Conservation (phyloP, 2,888 invertebrate species). For the Noctua comes region DNA sequence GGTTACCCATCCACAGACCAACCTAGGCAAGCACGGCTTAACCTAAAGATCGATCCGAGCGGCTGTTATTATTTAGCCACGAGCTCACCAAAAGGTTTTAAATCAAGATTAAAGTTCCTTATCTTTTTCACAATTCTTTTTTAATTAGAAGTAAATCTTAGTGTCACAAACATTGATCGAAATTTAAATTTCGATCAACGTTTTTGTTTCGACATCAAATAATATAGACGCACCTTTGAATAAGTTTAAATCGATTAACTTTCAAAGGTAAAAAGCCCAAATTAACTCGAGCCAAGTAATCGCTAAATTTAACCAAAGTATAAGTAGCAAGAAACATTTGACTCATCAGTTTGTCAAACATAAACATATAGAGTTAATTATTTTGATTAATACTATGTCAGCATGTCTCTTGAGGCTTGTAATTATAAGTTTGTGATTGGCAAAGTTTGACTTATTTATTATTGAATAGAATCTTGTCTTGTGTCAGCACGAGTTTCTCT, state of each 20-base stretch:
- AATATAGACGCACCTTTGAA: constrained; percentile 27
- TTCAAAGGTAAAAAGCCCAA: constrained; percentile 36
- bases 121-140: neutral
- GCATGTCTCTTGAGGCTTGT: constrained; percentile 19
- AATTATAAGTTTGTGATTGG: constrained; percentile 49
- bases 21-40: too few species aligned
- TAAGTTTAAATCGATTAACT: constrained; percentile 43
- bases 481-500: neutral
- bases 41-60: too few species aligned
- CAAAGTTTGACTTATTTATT: constrained; percentile 30
- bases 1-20: too few species aligned
- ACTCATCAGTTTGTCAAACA: constrained; percentile 40
- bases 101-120: neutral
- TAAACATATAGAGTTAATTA: constrained; percentile 38
- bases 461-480: constrained; percentile 2
- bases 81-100: too few species aligned
- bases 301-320: constrained; percentile 30
- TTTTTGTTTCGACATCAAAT: neutral
- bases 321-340: constrained; percentile 34
- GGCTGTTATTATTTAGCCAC: too few species aligned
- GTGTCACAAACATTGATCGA: neutral
- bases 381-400: constrained; percentile 28
- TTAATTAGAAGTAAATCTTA: neutral
- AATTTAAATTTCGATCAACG: neutral
- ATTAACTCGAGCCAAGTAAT: constrained; percentile 17